A percentile compares a stretch with the other conserved stretches of the same genome.
Conservation (phyloP, 2,113 vertebrate genomes). For the Rhadina sibilatrix region DNA sequence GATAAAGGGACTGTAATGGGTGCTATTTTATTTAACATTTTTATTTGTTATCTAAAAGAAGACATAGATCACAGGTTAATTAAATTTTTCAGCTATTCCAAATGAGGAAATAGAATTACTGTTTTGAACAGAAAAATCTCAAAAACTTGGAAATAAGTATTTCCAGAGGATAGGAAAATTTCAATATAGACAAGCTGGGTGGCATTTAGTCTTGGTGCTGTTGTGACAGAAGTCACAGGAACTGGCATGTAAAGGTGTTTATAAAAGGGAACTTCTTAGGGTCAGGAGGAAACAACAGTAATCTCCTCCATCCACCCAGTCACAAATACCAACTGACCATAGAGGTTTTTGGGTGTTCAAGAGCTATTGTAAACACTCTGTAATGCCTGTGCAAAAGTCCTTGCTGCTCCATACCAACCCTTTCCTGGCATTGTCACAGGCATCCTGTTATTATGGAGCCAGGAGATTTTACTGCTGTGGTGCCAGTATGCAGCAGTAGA, state of each 20-base stretch:
- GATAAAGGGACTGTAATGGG: not conserved
- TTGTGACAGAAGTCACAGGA: not conserved
- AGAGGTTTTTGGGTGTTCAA: not conserved
- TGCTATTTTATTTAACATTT: not conserved
- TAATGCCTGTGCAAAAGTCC: not conserved
- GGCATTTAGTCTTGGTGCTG: not conserved
- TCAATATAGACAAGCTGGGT: not conserved
- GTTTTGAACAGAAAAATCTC: not conserved
- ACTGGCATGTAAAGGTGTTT: not conserved
- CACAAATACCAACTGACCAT: not conserved
- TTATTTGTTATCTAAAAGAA: not conserved
- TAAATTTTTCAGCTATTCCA: not conserved
- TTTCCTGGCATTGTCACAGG: not conserved
- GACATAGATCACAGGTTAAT: not conserved
- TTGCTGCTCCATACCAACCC: not conserved
- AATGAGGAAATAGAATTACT: not conserved
- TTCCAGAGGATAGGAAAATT: not conserved
- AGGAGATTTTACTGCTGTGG: not conserved
- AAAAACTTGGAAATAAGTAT: not conserved
- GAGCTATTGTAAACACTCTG: not conserved
- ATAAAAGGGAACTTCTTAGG: not conserved
- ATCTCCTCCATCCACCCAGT: not conserved
- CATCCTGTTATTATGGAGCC: not conserved
- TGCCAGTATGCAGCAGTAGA: not conserved
- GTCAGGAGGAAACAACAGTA: not conserved